Conservation (phyloP, 1,140 invertebrate genomes). For the Drosophila orosa region DNA sequence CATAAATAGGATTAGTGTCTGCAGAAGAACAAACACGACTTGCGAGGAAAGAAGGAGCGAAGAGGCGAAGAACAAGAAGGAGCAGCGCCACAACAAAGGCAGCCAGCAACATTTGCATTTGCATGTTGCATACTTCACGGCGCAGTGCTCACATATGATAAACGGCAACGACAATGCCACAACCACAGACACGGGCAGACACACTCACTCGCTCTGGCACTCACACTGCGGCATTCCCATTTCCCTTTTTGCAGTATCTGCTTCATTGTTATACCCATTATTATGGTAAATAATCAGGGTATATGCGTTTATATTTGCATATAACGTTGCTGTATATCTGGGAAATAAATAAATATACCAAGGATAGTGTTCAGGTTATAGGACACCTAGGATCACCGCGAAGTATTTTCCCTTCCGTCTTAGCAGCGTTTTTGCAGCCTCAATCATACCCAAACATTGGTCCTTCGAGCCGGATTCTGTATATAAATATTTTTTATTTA, state of each 20-base stretch:
- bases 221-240: slow-evolving; percentile 20
- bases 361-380: too few relatives aligned
- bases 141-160: slow-evolving; percentile 73
- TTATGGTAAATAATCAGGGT: background rate
- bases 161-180: slow-evolving; percentile 74
- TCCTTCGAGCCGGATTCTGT: background rate
- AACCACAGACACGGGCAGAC: slow-evolving; percentile 39
- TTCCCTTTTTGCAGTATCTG: slow-evolving; percentile 39
- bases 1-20: slow-evolving; percentile 84
- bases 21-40: slow-evolving; percentile 50
- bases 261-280: slow-evolving; percentile 13
- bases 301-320: background rate
- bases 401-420: too few relatives aligned
- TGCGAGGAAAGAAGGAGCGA: slow-evolving; percentile 11
- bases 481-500: background rate
- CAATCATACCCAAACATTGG: background rate
- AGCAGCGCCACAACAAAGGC: slow-evolving; percentile 41
- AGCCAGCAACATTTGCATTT: slow-evolving; percentile 59
- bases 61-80: background rate
- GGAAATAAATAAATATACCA: too few relatives aligned
- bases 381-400: too few relatives aligned
- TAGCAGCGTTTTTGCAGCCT: background rate
- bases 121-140: slow-evolving; percentile 80
- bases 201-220: slow-evolving; percentile 7
- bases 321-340: too few relatives aligned